Evolutionary conservation across 2,113 vertebrate genomes (phyloP).

Genomic region (Coryphaenoides rupestris): DNA sequence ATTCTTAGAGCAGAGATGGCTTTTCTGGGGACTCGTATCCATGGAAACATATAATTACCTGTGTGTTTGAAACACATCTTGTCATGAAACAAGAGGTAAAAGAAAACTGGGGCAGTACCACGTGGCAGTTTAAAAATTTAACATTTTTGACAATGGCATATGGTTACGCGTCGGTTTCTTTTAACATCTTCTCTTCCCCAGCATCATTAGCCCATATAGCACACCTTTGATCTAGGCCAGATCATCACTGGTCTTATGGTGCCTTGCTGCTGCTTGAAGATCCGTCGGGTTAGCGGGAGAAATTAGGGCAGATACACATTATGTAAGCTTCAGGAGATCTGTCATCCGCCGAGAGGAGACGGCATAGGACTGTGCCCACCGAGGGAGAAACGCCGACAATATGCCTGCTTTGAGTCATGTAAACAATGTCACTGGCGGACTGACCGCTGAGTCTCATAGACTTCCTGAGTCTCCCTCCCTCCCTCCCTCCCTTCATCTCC

Average conservation of each 20-base stretch:
- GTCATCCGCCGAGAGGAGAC: constrained; percentile 64
- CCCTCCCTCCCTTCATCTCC: too few relatives aligned
- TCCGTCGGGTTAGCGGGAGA: constrained; percentile 42
- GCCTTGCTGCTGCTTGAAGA: constrained; percentile 48
- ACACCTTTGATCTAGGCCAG: constrained; percentile 52
- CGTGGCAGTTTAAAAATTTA: background rate
- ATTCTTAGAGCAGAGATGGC: constrained; percentile 42
- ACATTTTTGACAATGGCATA: background rate
- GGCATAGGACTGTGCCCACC: constrained; percentile 61
- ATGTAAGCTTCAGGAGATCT: constrained; percentile 71
- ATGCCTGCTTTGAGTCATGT: constrained; percentile 36
- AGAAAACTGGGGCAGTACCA: constrained; percentile 29
- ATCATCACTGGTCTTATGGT: constrained; percentile 47
- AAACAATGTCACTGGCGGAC: constrained; percentile 29
- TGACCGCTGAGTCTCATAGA: constrained; percentile 24
- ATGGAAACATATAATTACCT: constrained; percentile 69
- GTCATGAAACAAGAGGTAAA: constrained; percentile 21
- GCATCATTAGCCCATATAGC: constrained; percentile 13
- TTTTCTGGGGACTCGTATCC: constrained; percentile 52
- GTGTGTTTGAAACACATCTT: constrained; percentile 46
- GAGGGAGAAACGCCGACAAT: constrained; percentile 53
- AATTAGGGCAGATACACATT: constrained; percentile 76
- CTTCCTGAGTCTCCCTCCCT: constrained; percentile 12
- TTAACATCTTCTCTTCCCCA: background rate
- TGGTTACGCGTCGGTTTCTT: background rate